phyloP scores from a whole-genome alignment of 53 echinoderm and acorn worm species.

The Astropecten irregularis region DNA sequence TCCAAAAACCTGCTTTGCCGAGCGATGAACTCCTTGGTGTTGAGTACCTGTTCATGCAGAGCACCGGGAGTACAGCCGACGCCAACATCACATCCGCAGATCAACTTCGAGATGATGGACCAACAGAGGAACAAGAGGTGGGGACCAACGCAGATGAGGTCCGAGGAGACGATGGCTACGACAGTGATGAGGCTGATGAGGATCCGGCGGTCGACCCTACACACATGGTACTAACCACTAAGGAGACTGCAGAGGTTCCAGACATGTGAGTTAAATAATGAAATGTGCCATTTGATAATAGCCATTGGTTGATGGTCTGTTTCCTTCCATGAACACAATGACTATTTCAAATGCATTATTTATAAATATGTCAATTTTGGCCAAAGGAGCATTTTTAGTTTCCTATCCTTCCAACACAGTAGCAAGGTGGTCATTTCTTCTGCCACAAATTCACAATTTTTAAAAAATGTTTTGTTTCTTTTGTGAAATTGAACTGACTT shows the following conservation, averaged over 20 bases:
- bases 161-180: constrained; percentile 8
- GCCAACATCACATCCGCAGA: background rate
- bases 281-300: too few species aligned
- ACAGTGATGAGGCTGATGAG: background rate
- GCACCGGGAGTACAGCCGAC: constrained; percentile 11
- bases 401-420: too few species aligned
- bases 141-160: background rate
- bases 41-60: constrained; percentile 60
- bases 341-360: background rate
- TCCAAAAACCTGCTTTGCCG: constrained; percentile 16
- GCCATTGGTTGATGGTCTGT: background rate
- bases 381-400: background rate
- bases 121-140: constrained; percentile 40
- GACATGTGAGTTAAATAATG: background rate
- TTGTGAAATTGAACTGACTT: too few species aligned
- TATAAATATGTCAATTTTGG: background rate
- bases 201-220: background rate
- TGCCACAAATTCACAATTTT: too few species aligned
- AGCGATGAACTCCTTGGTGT: constrained; percentile 54
- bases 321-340: too few species aligned
- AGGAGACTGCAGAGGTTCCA: background rate
- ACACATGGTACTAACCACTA: background rate
- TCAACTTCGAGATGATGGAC: background rate
- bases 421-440: too few species aligned
- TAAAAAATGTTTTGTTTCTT: too few species aligned